phyloP scores from a whole-genome alignment of 2,888 invertebrate genomes.

The Plagodis dolabraria region DNA sequence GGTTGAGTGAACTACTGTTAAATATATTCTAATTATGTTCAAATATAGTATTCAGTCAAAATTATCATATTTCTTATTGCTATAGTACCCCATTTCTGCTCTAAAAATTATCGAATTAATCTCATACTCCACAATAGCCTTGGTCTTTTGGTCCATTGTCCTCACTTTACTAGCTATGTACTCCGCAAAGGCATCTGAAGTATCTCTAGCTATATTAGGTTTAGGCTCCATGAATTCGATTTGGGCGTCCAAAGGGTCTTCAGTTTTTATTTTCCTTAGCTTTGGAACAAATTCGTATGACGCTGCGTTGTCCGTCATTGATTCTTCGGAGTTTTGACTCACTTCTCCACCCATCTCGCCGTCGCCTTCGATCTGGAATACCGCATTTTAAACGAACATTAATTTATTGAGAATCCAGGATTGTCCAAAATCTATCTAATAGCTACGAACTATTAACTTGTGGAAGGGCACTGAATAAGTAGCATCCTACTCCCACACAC shows the following conservation, averaged over 20 bases:
- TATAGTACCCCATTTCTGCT: slow-evolving; percentile 8
- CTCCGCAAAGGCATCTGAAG: neutral
- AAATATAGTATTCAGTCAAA: neutral
- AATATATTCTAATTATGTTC: no score
- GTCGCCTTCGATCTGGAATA: slow-evolving; percentile 3
- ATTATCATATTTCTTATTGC: neutral
- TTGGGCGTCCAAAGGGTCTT: neutral
- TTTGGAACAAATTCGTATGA: neutral
- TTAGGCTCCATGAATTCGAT: neutral
- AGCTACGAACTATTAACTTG: no score
- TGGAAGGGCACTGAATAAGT: no score
- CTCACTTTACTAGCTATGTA: slow-evolving; percentile 8
- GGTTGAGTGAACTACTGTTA: no score
- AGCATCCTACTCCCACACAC: no score
- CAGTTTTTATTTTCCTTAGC: neutral
- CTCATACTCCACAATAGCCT: slow-evolving; percentile 9
- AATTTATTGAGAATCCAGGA: no score
- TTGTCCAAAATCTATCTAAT: no score
- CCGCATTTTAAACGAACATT: neutral
- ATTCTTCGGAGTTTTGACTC: neutral
- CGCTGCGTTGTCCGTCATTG: neutral
- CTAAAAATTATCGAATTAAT: slow-evolving; percentile 12
- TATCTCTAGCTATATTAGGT: neutral
- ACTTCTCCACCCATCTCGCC: neutral
- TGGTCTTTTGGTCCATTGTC: slow-evolving; percentile 5